Base-by-base conservation (phyloP, 2,113 vertebrate genomes). In the Piliocolobus tephrosceles region DNA sequence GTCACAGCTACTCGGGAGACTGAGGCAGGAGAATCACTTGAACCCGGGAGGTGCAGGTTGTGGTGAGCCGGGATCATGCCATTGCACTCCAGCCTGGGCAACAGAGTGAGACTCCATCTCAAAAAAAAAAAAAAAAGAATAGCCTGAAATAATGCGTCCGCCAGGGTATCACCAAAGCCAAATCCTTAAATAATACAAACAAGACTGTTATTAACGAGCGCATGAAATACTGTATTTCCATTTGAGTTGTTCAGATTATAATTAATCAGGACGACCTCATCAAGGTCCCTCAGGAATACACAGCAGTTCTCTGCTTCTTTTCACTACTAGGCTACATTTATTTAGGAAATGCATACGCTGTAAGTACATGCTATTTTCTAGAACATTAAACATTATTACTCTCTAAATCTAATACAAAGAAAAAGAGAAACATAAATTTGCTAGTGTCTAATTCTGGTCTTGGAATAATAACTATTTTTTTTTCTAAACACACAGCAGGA, bases 401-500 rank as follows among this genome's bases (percentile, higher is more conserved):
- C 25, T 66, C 58, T 55, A 96, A 92, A 91, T 80, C n/a, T 32
- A 96, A 79, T 8, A 90, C 22, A 45, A 97, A 87, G 73, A 45
- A 66, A 97, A 78, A 64, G 17, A 91, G 18, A 70, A 22, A 90
- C 43, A 55, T 6, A 84, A 82, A 45, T 35, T 88, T 93, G 55
- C 73, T 83, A 50, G 38, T 2, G 9, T 58, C 70, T 79, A 85
- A 75, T 66, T 70, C 47, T 76, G 27, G 23, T 55, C 40, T 91
- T 94, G 72, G 81, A 72, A 87, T 17, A 84, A 66, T 17, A 94
- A 84, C 50, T 75, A 30, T 72, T 85, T 64, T 52, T 64, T 58
- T 64, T 76, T 30, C 66, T 58, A 88, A 95, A 86, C 85, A 75
- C n/a, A 76, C 61, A 43, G 4, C 61, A 50, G 11, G 45, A 68